Evolutionary conservation across 2,888 invertebrate genomes (phyloP).

Genomic region (Hyles lineata): DNA sequence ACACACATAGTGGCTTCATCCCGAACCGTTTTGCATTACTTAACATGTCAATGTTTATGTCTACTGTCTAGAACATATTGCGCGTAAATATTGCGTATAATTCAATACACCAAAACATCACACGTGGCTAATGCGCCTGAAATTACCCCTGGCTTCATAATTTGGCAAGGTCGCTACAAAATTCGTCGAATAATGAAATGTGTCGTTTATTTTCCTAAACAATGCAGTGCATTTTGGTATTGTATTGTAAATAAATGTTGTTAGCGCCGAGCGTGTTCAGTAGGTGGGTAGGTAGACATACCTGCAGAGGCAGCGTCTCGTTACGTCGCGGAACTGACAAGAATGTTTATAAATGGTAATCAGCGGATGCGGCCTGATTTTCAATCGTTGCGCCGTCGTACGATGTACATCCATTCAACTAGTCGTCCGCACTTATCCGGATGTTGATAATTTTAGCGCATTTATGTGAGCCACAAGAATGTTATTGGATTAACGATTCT

Average conservation of each 20-base stretch:
- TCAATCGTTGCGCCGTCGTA: conserved; percentile 62
- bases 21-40: no score
- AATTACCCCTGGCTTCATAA: no score
- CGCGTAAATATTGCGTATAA: no score
- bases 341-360: conserved; percentile 66
- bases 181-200: background rate
- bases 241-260: conserved; percentile 1
- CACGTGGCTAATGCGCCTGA: no score
- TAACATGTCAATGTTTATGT: no score
- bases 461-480: conserved; percentile 54
- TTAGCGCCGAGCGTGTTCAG: background rate
- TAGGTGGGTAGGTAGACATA: conserved; percentile 11
- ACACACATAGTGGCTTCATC: no score
- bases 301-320: conserved; percentile 18
- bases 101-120: no score
- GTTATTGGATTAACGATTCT: conserved; percentile 48
- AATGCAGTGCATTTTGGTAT: background rate
- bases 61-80: no score
- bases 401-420: conserved; percentile 63
- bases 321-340: conserved; percentile 59
- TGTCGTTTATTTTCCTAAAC: background rate
- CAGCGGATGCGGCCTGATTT: conserved; percentile 76
- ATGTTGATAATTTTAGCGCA: conserved; percentile 67
- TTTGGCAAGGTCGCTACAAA: no score
- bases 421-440: conserved; percentile 62